These are phyloP conservation scores for Empis stercorea DNA, from an alignment of 2,888 invertebrate species.

Conservation along the genomic window DNA sequence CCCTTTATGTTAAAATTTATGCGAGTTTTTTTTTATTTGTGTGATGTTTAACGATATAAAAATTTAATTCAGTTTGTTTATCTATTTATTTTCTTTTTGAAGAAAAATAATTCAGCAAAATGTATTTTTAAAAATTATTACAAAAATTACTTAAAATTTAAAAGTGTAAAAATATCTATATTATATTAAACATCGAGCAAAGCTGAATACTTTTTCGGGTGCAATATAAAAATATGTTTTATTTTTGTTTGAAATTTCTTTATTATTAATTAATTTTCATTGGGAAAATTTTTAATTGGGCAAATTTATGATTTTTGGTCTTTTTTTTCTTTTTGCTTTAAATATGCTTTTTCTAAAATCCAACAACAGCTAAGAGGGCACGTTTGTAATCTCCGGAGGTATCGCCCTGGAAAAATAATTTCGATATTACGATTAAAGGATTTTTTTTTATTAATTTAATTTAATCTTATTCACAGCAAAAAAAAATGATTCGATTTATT, in stretches of 20 bases:
- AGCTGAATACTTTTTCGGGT: neutral
- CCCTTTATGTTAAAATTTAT: no score
- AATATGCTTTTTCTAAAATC: constrained; percentile 24
- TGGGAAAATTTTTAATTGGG: no score
- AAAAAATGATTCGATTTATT: no score
- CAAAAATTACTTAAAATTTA: neutral
- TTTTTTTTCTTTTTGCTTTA: neutral
- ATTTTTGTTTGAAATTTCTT: no score
- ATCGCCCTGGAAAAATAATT: constrained; percentile 57
- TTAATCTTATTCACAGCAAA: neutral
- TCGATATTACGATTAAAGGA: neutral
- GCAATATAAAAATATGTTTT: neutral
- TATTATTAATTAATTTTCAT: neutral
- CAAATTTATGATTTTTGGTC: no score
- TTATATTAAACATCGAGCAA: neutral
- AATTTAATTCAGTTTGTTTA: no score
- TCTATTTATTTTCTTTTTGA: no score
- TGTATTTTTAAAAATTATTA: no score
- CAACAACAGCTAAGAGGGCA: constrained; percentile 73
- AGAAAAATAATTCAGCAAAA: no score
- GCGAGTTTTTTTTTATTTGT: no score
- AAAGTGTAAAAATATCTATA: neutral
- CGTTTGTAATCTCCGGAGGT: constrained; percentile 89
- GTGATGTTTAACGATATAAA: no score
- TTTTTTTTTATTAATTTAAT: constrained; percentile 12